phyloP scores from a whole-genome alignment of 92 coral and sea anemone species.

The Palythoa caribaeorum region DNA sequence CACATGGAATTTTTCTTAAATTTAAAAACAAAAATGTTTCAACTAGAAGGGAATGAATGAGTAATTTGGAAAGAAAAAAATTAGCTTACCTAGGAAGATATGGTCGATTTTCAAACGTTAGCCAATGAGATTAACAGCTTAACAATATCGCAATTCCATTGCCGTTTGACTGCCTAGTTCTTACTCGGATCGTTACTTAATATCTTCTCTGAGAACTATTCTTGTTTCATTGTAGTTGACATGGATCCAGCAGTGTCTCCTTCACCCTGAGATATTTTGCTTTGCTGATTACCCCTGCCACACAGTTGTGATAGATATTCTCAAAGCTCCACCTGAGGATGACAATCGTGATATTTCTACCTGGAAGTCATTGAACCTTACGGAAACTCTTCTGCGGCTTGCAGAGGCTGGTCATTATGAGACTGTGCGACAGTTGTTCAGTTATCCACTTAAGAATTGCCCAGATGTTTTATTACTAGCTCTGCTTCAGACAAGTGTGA shows the following conservation, averaged over 20 bases:
- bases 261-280: slow-evolving; percentile 90
- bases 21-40: too few relatives aligned
- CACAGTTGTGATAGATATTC: slow-evolving; percentile 87
- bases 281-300: slow-evolving; percentile 96
- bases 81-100: too few relatives aligned
- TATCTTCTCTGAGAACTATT: not conserved
- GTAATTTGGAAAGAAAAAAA: too few relatives aligned
- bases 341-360: slow-evolving; percentile 89
- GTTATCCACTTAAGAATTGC: slow-evolving; percentile 90
- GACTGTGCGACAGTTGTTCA: slow-evolving; percentile 77
- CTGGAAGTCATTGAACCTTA: slow-evolving; percentile 94
- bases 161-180: too few relatives aligned
- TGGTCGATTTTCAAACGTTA: too few relatives aligned
- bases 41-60: too few relatives aligned
- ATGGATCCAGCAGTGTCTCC: slow-evolving; percentile 89
- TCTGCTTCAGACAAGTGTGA: slow-evolving; percentile 93
- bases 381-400: slow-evolving; percentile 85
- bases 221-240: slow-evolving; percentile 67
- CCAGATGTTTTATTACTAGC: slow-evolving; percentile 95
- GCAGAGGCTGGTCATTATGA: slow-evolving; percentile 99
- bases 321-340: slow-evolving; percentile 95
- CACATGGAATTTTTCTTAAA: too few relatives aligned
- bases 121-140: too few relatives aligned
- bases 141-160: too few relatives aligned
- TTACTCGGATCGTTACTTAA: too few relatives aligned